These are phyloP conservation scores for Aphelocoma californica DNA, from an alignment of 2,797 vertebrate genomes.

Conservation along the genomic window DNA sequence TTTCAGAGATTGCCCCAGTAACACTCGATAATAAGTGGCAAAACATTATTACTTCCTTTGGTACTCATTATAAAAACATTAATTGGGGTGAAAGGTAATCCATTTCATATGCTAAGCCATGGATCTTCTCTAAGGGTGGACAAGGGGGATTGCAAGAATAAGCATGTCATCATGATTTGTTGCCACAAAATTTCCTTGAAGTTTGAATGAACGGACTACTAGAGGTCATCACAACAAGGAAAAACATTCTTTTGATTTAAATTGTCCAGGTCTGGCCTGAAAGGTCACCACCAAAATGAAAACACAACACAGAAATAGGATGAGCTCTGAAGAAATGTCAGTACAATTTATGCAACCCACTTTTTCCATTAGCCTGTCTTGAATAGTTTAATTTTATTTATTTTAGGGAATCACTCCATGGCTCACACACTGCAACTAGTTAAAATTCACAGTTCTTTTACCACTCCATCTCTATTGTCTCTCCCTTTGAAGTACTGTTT, in stretches of 20 bases:
- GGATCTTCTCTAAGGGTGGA: slow-evolving; percentile 59
- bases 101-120: slow-evolving; percentile 67
- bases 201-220: background rate
- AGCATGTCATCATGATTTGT: slow-evolving; percentile 13
- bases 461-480: background rate
- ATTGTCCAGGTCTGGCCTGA: background rate
- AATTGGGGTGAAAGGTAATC: slow-evolving; percentile 70
- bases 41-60: slow-evolving; percentile 65
- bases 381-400: background rate
- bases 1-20: slow-evolving; percentile 59
- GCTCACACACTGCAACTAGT: background rate
- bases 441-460: background rate
- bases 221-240: background rate
- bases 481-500: background rate
- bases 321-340: background rate
- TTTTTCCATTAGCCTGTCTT: background rate
- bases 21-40: slow-evolving; percentile 65
- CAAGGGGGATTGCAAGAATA: slow-evolving; percentile 9
- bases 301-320: background rate
- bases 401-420: background rate
- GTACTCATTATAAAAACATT: slow-evolving; percentile 67
- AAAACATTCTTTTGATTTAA: background rate
- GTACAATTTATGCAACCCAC: background rate
- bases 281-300: slow-evolving; percentile 8
- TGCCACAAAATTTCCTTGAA: slow-evolving; percentile 15